phyloP scores from a whole-genome alignment of 2,888 invertebrate species.

The Mesoligia furuncula region DNA sequence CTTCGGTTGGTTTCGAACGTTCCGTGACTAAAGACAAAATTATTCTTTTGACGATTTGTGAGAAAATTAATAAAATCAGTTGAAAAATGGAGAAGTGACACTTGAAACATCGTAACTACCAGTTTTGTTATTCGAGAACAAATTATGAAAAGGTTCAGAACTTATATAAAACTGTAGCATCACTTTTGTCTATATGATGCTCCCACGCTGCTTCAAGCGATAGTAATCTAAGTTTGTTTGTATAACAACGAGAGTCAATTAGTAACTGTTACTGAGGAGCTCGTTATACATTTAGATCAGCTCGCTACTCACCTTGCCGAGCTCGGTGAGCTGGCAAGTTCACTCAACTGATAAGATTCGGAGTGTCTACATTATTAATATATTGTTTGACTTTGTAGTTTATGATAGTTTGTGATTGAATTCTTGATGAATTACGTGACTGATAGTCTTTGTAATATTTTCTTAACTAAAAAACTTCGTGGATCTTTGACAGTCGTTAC shows the following conservation, averaged over 20 bases:
- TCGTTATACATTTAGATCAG: background rate
- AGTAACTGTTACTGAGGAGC: background rate
- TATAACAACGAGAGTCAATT: background rate
- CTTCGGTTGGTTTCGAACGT: background rate
- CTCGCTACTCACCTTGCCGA: background rate
- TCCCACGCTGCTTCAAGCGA: background rate
- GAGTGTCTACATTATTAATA: background rate
- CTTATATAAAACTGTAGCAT: too few relatives aligned
- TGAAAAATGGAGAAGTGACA: too few relatives aligned
- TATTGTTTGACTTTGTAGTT: background rate
- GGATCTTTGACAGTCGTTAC: too few relatives aligned
- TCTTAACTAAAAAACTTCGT: too few relatives aligned
- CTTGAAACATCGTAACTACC: background rate
- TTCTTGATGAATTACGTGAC: background rate
- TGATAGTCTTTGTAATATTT: background rate
- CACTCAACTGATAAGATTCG: background rate
- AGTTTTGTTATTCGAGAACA: background rate
- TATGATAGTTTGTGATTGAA: background rate
- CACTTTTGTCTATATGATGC: background rate
- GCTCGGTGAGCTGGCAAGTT: background rate
- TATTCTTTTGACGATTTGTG: too few relatives aligned
- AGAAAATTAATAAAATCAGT: too few relatives aligned
- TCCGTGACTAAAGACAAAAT: background rate
- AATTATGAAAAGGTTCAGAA: background rate
- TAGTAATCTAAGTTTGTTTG: conserved; percentile 1